Evolutionary conservation across 2,888 invertebrate species (phyloP), one percentile per base, ranked within the genome.

Genomic region (Resseliella maxima): DNA sequence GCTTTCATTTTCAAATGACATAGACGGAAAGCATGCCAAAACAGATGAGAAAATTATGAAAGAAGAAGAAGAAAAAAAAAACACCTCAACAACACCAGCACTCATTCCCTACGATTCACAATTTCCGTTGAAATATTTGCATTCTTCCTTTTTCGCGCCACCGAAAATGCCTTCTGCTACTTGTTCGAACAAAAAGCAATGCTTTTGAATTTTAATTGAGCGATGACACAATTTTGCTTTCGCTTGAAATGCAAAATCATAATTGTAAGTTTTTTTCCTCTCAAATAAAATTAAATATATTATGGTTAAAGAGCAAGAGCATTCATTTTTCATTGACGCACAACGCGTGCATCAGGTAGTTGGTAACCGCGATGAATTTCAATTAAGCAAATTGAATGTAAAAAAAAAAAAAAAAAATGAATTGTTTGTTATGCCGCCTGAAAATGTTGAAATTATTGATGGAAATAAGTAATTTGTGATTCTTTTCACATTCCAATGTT

Each of bases 211-310:
- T 72, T 72, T 12, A 72, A 72, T 72, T 72, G 31, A 31, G n/a
- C 72, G 72, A 31, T 72, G 72, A 72, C 72, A 72, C 72, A 72
- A 72, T 72, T 72, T 72, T 72, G 35, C 31, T 72, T 72, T 72
- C 72, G 27, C 31, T 72, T 72, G 72, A 72, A 72, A 72, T 59
- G 59, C 59, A 59, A 59, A 50, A 59, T n/a, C n/a, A 72, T 31
- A 72, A 31, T 59, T 50, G 50, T 5, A 18, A 5, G 27, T 72
- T 72, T 35, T 35, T 35, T 72, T 72, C 31, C 18, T 50, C 12
- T 12, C 8, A 6, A 41, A 12, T 41, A 41, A 12, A 8, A 12
- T 41, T 41, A 41, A 41, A n/a, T n/a, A n/a, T n/a, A n/a, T n/a
- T n/a, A n/a, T n/a, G n/a, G n/a, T 41, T 12, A 50, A 18, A 6